Conservation (phyloP, 2,797 vertebrate species). For the Thalassophryne amazonica region DNA sequence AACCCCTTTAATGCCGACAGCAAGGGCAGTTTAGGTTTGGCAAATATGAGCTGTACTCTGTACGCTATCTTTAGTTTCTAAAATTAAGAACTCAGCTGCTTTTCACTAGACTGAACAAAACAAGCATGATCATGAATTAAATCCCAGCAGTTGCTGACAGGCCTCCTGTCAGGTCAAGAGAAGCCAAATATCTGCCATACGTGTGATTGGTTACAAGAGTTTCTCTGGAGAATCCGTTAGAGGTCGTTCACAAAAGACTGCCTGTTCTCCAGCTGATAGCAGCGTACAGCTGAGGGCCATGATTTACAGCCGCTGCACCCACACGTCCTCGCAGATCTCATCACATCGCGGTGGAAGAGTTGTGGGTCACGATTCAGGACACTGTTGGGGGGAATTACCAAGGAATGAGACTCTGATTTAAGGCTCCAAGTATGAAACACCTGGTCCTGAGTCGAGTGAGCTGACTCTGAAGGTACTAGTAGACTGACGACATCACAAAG, state of each 20-base stretch:
- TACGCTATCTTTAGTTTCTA: too few relatives aligned
- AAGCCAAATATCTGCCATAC: background rate
- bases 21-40: too few relatives aligned
- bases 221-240: constrained; percentile 70
- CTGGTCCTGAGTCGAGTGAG: constrained; percentile 6
- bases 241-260: constrained; percentile 61
- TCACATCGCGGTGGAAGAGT: constrained; percentile 20
- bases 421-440: constrained; percentile 19
- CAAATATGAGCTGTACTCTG: too few relatives aligned
- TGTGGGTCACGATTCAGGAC: constrained; percentile 8
- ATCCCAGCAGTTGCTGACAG: background rate
- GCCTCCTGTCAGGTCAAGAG: background rate
- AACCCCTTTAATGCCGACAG: too few relatives aligned
- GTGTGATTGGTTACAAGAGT: background rate
- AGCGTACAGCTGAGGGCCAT: constrained; percentile 63
- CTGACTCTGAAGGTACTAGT: background rate
- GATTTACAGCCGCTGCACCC: constrained; percentile 54
- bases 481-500: constrained; percentile 1
- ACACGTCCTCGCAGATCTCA: constrained; percentile 25
- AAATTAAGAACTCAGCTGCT: too few relatives aligned
- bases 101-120: too few relatives aligned
- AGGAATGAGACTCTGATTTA: constrained; percentile 17
- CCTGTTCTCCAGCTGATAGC: constrained; percentile 74
- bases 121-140: background rate
- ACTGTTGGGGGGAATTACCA: constrained; percentile 1